phyloP scores from a whole-genome alignment of 2,113 vertebrate species.

The Strix uralensis region DNA sequence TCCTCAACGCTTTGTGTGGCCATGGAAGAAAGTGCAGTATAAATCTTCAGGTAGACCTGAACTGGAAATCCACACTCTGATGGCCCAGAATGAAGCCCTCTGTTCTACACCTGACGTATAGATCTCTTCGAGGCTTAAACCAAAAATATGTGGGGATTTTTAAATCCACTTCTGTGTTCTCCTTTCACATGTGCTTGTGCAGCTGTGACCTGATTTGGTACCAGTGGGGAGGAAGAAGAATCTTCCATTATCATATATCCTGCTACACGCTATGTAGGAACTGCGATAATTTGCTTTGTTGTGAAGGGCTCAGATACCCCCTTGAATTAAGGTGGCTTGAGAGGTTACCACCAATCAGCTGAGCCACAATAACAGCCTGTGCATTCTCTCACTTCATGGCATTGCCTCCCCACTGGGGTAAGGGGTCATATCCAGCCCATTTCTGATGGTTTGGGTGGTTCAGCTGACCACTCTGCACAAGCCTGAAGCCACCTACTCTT shows the following conservation, averaged over 20 bases:
- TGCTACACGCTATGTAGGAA: background rate
- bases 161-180: background rate
- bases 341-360: background rate
- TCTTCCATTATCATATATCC: background rate
- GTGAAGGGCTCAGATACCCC: background rate
- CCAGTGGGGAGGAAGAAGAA: background rate
- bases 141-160: background rate
- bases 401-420: fast-evolving
- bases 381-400: background rate
- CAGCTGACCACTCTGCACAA: background rate
- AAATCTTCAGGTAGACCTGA: background rate
- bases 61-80: background rate
- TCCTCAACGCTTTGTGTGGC: fast-evolving
- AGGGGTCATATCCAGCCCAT: background rate
- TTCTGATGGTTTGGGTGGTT: background rate
- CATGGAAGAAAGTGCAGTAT: fast-evolving
- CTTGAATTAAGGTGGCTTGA: background rate
- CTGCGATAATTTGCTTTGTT: background rate
- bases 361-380: background rate
- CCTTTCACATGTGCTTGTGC: background rate
- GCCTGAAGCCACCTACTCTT: background rate
- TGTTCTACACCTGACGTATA: background rate
- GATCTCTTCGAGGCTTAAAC: background rate
- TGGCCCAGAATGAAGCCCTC: background rate
- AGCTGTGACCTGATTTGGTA: background rate